Percentiles rank a stretch among this genome's conserved stretches.
These are phyloP conservation scores for Spizaetus ornatus DNA, from an alignment of 2,113 vertebrate species.

Conservation along the genomic window DNA sequence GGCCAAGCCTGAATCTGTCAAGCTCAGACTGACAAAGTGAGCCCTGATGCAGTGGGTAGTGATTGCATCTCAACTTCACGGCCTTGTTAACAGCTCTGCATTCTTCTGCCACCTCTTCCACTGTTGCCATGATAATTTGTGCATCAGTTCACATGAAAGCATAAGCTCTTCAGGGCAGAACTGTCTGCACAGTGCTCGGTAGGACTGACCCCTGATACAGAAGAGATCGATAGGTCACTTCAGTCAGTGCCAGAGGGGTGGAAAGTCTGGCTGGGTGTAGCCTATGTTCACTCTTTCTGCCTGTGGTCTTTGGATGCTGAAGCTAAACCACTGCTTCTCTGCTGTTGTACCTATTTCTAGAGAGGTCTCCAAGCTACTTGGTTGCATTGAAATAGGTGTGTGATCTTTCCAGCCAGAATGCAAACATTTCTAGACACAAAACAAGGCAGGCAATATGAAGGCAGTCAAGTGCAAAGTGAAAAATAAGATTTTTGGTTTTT, in stretches of 20 bases:
- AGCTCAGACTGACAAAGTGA: neutral
- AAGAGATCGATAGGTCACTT: neutral
- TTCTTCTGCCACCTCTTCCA: neutral
- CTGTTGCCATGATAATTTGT: neutral
- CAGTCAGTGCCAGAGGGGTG: neutral
- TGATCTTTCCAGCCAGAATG: neutral
- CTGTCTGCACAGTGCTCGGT: neutral
- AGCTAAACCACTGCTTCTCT: neutral
- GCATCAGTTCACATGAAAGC: neutral
- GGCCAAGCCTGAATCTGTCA: neutral
- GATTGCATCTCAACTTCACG: accelerated
- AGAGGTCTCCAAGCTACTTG: neutral
- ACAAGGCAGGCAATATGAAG: neutral
- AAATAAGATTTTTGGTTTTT: neutral
- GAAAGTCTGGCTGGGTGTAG: neutral
- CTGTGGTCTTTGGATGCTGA: neutral
- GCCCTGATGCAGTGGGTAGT: neutral
- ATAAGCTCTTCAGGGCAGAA: neutral
- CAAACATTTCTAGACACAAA: too few species aligned
- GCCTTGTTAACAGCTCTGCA: accelerated
- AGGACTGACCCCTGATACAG: neutral
- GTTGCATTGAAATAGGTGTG: accelerated
- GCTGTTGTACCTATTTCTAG: neutral
- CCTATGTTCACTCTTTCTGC: neutral
- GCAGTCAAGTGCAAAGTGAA: neutral